Evolutionary conservation across 64 coral and sea anemone species (phyloP), one percentile per base, ranked within the genome.

Genomic region (Montipora capricornis): DNA sequence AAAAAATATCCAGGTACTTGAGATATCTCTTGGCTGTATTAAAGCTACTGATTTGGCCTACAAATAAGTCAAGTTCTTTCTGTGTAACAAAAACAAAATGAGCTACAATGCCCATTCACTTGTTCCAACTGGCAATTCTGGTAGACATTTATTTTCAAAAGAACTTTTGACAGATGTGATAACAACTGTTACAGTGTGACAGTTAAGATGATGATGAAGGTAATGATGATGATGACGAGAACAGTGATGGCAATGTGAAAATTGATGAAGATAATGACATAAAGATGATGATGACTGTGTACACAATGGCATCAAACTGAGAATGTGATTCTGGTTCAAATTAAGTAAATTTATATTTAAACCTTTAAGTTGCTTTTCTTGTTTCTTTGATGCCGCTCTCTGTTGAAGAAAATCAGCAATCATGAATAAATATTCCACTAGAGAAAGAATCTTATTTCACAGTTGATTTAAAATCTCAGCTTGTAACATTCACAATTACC

Each of bases 301-400:
- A 37, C 2, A 57, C 1, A 57, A 57, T 8, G 53, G 6, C 53
- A 4, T 57, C 11, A 6, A 68, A 68, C 0, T 16, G 17, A 68
- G 16, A 6, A 48, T 80, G 29, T 15, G 1, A 29, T 20, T 74
- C 47, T 81, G 79, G 0, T 13, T 45, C 7, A 6, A 24, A 47
- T 44, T 47, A 0, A 37, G 37, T 37, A 37, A 37, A 37, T 37
- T 37, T 37, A 37, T 37, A 37, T 37, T 37, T 37, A 37, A 37
- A 98, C 98, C 98, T 95, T 99, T 99, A 2, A 96, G 15, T 68
- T 99, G 98, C 44, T 99, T 99, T 14, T 99, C 98, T 69, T 84
- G 80, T 67, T 99, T 99, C 87, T 99, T 99, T 20, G 83, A 84
- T 76, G 95, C 98, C 26, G 95, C 95, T 96, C 95, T 94, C 98